Evolutionary conservation across 2,888 invertebrate genomes (phyloP).

Genomic region (Drosophila barbarae): DNA sequence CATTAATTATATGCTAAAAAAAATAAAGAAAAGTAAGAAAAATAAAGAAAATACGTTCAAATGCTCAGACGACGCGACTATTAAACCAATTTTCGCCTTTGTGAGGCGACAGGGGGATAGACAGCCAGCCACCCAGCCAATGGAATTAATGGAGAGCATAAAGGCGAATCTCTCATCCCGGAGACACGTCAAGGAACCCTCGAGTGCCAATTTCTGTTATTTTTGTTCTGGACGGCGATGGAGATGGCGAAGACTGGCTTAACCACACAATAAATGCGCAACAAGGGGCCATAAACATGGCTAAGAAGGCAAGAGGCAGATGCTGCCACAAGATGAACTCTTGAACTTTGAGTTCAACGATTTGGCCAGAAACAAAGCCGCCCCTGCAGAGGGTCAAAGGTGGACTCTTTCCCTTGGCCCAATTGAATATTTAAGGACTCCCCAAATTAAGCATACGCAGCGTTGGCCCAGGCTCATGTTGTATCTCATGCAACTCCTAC

Average conservation of each 20-base stretch:
- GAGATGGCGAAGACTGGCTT: slow-evolving; percentile 43
- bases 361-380: slow-evolving; percentile 38
- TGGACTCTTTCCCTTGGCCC: background rate
- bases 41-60: slow-evolving; percentile 35
- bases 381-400: slow-evolving; percentile 26
- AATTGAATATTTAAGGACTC: slow-evolving; percentile 27
- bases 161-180: slow-evolving; percentile 52
- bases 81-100: slow-evolving; percentile 48
- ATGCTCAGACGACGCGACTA: slow-evolving; percentile 49
- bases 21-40: slow-evolving; percentile 14
- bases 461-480: slow-evolving; percentile 36
- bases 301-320: slow-evolving; percentile 50
- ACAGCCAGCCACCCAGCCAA: slow-evolving; percentile 18
- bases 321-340: slow-evolving; percentile 63
- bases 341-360: slow-evolving; percentile 72
- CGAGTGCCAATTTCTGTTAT: slow-evolving; percentile 42
- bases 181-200: slow-evolving; percentile 67
- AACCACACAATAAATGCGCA: slow-evolving; percentile 68
- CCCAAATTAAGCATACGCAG: slow-evolving; percentile 60
- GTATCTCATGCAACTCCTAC: slow-evolving; percentile 37
- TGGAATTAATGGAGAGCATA: slow-evolving; percentile 67
- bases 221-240: slow-evolving; percentile 6
- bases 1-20: slow-evolving; percentile 59
- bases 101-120: slow-evolving; percentile 6
- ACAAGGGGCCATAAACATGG: slow-evolving; percentile 55